Conservation (phyloP, 2,888 invertebrate species). For the Pasiphila rectangulata region DNA sequence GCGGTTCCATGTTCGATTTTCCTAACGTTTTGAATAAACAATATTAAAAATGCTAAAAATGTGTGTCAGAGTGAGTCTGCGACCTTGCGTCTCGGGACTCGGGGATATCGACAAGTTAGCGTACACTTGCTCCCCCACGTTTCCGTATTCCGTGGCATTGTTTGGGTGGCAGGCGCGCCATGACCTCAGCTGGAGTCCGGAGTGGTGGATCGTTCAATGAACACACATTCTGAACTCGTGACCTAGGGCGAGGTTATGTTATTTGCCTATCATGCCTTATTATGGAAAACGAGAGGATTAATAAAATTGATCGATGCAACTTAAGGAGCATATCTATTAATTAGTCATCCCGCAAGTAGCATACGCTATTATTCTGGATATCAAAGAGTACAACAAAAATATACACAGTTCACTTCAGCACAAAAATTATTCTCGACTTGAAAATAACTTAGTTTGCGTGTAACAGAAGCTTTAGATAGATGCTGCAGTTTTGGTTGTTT, state of each 20-base stretch:
- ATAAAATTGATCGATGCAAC: too few relatives aligned
- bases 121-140: slow-evolving; percentile 33
- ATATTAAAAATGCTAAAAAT: slow-evolving; percentile 28
- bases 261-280: neutral
- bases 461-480: too few relatives aligned
- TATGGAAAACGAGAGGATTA: neutral
- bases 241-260: slow-evolving; percentile 6
- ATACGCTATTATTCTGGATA: too few relatives aligned
- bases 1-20: slow-evolving; percentile 1
- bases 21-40: slow-evolving; percentile 2
- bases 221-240: neutral
- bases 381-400: too few relatives aligned
- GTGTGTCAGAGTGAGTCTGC: slow-evolving; percentile 49
- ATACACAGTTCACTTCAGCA: too few relatives aligned
- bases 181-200: slow-evolving; percentile 2
- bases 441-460: too few relatives aligned
- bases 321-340: too few relatives aligned
- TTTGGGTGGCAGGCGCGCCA: slow-evolving; percentile 2
- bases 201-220: neutral
- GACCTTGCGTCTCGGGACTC: slow-evolving; percentile 47
- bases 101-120: slow-evolving; percentile 41
- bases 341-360: too few relatives aligned
- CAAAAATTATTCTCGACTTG: too few relatives aligned
- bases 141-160: slow-evolving; percentile 1
- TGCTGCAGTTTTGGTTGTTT: too few relatives aligned